These are phyloP conservation scores for Polydrusus cervinus DNA, from an alignment of 2,888 invertebrate genomes.

Conservation along the genomic window DNA sequence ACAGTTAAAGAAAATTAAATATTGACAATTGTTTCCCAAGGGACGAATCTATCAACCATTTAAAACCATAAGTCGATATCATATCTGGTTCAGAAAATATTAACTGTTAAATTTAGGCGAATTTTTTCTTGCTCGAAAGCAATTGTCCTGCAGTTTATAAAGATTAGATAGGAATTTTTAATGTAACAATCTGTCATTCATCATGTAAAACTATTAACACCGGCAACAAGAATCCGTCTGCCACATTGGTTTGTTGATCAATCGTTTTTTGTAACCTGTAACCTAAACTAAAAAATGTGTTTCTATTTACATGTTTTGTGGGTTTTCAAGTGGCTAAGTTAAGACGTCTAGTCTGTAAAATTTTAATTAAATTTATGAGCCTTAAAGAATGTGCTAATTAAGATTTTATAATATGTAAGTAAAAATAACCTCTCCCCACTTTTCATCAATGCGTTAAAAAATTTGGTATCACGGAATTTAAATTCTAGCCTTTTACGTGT, in stretches of 20 bases:
- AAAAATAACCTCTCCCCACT: no score
- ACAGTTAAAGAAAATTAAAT: no score
- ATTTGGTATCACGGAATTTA: no score
- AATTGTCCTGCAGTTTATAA: no score
- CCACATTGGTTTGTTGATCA: conserved; percentile 53
- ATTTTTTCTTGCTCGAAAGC: no score
- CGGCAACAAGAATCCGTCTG: conserved; percentile 54
- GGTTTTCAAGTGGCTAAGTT: conserved; percentile 34
- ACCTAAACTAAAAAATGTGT: conserved; percentile 15
- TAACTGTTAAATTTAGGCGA: no score
- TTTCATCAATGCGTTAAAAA: no score
- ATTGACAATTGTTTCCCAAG: no score
- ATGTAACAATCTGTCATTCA: conserved; percentile 62
- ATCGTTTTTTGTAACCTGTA: conserved; percentile 30
- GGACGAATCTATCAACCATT: no score
- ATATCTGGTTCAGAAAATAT: no score
- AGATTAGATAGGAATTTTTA: conserved; percentile 17
- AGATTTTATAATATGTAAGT: neutral
- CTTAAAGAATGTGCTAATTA: neutral
- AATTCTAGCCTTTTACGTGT: no score
- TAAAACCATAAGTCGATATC: no score
- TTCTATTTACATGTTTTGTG: conserved; percentile 40
- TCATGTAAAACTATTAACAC: conserved; percentile 58
- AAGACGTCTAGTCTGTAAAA: neutral
- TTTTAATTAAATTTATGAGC: neutral